These are phyloP conservation scores for Drosophila elegans DNA, from an alignment of 1,140 invertebrate genomes.

Conservation along the genomic window DNA sequence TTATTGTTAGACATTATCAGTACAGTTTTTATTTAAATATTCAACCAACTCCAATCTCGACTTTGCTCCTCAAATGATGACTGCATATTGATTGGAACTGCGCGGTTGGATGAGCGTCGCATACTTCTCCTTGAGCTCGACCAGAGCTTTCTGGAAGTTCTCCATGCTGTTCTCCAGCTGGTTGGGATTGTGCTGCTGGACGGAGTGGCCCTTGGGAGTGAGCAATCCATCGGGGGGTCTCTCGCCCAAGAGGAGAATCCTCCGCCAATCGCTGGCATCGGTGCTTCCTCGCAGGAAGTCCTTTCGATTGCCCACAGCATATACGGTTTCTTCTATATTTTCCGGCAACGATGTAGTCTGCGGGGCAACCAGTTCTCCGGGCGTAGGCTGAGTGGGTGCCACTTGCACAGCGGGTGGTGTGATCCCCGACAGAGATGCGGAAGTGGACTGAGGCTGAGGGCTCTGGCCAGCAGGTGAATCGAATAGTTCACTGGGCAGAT, in stretches of 20 bases:
- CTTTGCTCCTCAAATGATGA: slow-evolving; percentile 35
- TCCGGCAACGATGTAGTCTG: slow-evolving; percentile 36
- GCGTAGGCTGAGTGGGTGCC: slow-evolving; percentile 32
- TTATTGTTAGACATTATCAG: slow-evolving; percentile 60
- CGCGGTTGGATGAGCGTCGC: slow-evolving; percentile 53
- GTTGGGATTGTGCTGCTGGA: slow-evolving; percentile 24
- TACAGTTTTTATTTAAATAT: slow-evolving; percentile 57
- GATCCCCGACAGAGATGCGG: slow-evolving; percentile 38
- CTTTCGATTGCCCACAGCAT: slow-evolving; percentile 47
- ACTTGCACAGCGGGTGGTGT: slow-evolving; percentile 38
- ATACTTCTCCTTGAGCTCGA: slow-evolving; percentile 68
- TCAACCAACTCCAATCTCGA: slow-evolving; percentile 9
- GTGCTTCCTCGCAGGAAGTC: slow-evolving; percentile 42
- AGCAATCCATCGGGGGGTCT: slow-evolving; percentile 2
- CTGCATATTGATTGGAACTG: slow-evolving; percentile 49
- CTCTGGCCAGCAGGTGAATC: slow-evolving; percentile 25
- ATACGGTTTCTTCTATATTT: slow-evolving; percentile 49
- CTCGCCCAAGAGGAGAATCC: slow-evolving; percentile 62
- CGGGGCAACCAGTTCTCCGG: slow-evolving; percentile 2
- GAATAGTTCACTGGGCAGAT: slow-evolving; percentile 46
- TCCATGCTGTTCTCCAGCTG: slow-evolving; percentile 67
- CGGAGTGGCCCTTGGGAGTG: slow-evolving; percentile 9
- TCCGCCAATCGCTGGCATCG: slow-evolving; percentile 64
- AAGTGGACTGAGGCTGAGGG: slow-evolving; percentile 43
- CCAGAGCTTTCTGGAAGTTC: slow-evolving; percentile 62